Evolutionary conservation across 2,113 vertebrate species (phyloP).

Genomic region (Gobio gobio): DNA sequence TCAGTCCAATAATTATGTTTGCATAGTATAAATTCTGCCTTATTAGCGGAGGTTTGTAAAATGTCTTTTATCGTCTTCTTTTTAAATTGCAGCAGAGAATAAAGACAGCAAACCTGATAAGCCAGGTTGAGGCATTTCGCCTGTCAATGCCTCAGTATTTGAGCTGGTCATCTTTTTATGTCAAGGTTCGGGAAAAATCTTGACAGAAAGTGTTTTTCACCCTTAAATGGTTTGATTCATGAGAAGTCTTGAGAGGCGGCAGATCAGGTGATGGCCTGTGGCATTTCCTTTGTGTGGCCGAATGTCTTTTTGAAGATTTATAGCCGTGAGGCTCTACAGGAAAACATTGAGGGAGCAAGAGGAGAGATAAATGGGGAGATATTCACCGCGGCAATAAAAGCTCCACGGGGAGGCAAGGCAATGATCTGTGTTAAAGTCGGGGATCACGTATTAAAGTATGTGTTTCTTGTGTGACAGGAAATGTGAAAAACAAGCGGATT

Average conservation of each 20-base stretch:
- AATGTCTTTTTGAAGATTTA: conserved; percentile 48
- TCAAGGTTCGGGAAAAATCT: neutral
- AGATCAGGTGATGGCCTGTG: conserved; percentile 36
- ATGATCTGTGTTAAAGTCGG: conserved; percentile 37
- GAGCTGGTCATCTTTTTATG: conserved; percentile 7
- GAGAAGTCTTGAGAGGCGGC: conserved; percentile 22
- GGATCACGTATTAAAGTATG: neutral
- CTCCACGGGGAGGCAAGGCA: conserved; percentile 28
- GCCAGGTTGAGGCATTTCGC: neutral
- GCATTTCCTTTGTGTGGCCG: conserved; percentile 51
- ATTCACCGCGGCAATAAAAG: conserved; percentile 41
- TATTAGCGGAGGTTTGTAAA: conserved; percentile 17
- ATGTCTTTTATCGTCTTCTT: neutral
- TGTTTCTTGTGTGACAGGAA: neutral
- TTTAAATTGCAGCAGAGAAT: neutral
- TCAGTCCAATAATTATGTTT: neutral
- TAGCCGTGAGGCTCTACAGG: conserved; percentile 29
- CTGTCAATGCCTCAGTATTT: neutral
- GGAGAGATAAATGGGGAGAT: conserved; percentile 21
- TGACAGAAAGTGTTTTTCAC: conserved; percentile 47
- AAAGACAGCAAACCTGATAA: neutral
- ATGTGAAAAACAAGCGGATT: neutral
- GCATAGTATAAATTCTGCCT: neutral
- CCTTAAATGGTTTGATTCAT: conserved; percentile 48
- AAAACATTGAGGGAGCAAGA: conserved; percentile 18